Percentiles rank a stretch among this genome's conserved stretches.
These are phyloP conservation scores for Rhimphoctona megacephalus DNA, from an alignment of 2,888 invertebrate genomes.

Conservation along the genomic window DNA sequence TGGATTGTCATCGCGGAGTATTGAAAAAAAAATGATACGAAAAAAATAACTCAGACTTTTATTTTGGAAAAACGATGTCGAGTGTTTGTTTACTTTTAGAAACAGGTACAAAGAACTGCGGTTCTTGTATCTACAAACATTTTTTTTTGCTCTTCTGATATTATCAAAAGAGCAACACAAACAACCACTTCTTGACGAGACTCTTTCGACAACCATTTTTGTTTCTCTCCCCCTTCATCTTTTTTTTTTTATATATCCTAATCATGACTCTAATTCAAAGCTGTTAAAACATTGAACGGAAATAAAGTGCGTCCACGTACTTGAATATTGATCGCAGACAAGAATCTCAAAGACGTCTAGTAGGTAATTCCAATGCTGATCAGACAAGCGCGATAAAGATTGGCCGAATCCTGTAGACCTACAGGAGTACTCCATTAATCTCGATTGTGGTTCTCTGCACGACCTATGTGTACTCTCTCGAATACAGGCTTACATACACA, in stretches of 20 bases:
- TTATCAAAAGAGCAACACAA: no score
- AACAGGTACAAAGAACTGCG: background rate
- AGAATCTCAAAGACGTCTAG: slow-evolving; percentile 52
- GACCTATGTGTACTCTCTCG: background rate
- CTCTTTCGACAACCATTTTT: no score
- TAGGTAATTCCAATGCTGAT: slow-evolving; percentile 69
- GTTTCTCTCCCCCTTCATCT: background rate
- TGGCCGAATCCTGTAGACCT: slow-evolving; percentile 47
- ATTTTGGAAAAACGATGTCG: slow-evolving; percentile 38
- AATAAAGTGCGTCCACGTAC: slow-evolving; percentile 4
- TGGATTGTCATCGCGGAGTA: background rate
- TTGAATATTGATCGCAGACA: slow-evolving; percentile 18
- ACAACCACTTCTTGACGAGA: no score
- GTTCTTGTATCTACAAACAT: no score
- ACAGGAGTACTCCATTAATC: slow-evolving; percentile 58
- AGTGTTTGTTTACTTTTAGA: slow-evolving; percentile 46
- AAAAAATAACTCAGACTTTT: slow-evolving; percentile 23
- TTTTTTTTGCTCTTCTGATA: slow-evolving; percentile 49
- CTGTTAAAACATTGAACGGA: slow-evolving; percentile 65
- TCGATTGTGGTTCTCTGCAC: slow-evolving; percentile 55
- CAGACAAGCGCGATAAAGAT: slow-evolving; percentile 62
- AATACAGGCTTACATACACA: background rate
- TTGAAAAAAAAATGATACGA: background rate
- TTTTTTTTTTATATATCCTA: slow-evolving; percentile 23
- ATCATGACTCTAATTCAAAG: slow-evolving; percentile 69